phyloP scores from a whole-genome alignment of 2,113 vertebrate species.

The Entomyzon cyanotis region DNA sequence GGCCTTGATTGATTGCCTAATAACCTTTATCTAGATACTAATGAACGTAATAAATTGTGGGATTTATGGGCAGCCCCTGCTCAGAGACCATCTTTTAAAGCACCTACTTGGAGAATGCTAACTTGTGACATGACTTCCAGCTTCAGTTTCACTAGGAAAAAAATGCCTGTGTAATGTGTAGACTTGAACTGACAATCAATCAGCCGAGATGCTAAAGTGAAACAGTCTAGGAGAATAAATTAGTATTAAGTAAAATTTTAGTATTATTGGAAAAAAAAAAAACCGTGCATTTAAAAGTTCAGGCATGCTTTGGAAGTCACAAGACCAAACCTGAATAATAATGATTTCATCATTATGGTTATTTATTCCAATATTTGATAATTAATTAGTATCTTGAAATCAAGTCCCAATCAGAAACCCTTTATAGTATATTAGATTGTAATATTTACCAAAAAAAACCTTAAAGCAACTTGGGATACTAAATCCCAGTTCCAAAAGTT shows the following conservation, averaged over 20 bases:
- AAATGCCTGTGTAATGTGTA: background rate
- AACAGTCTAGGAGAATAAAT: background rate
- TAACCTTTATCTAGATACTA: constrained; percentile 53
- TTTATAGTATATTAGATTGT: background rate
- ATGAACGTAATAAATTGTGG: constrained; percentile 46
- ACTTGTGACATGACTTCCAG: background rate
- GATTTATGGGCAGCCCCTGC: constrained; percentile 30
- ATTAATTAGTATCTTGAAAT: background rate
- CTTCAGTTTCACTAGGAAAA: background rate
- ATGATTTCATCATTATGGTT: background rate
- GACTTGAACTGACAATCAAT: constrained; percentile 13
- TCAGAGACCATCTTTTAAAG: constrained; percentile 23
- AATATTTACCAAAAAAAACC: background rate
- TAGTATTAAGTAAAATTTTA: background rate
- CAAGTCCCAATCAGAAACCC: background rate
- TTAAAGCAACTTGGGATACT: background rate
- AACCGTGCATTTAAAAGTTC: background rate
- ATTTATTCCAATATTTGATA: background rate
- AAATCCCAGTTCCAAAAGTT: background rate
- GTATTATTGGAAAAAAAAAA: background rate
- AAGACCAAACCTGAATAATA: background rate
- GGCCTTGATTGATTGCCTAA: constrained; percentile 54
- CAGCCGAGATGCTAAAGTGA: background rate
- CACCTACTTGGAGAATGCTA: background rate
- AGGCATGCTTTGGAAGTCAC: background rate